Base-by-base conservation (phyloP, 2,888 invertebrate species). In the Tiliacea citrago region DNA sequence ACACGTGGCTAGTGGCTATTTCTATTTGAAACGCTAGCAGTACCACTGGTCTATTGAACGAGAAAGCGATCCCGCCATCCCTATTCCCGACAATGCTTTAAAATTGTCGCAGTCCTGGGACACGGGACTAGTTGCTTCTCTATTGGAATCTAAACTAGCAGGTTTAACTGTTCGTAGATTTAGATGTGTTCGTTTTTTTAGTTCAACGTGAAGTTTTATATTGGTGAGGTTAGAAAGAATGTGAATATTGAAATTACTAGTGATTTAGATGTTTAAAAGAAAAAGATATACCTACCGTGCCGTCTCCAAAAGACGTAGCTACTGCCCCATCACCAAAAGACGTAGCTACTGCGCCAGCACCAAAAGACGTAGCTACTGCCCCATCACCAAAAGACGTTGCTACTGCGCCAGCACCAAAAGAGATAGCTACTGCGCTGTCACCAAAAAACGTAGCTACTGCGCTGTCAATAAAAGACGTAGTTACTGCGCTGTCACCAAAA, bases 61-160 rank as follows among this genome's bases (percentile, higher is more conserved):
- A 42, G 83, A 70, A 66, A 79, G 62, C 79, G 51, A 67, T 53
- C 66, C 24, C 58, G 24, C 29, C 42, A 21, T 55, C 42, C 61
- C 57, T 13, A 13, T 53, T 18, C 55, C 13, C 24, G 39, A 58
- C 83, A 53, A 57, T 69, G 45, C 66, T 47, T 61, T 82, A 82
- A 79, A 82, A 82, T 78, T 68, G 70, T 42, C 42, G 18, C 57
- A 62, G 39, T 35, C 6, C 9, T 7, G 49, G 29, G 10, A 13
- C 8, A 45, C n/a, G 60, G 45, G 6, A 79, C 83, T 42, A 78
- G 79, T 79, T 83, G 79, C 79, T 58, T 79, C 72, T 21, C 49
- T 45, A 63, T 71, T 58, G 16, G 35, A 8, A 35, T 24, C 35
- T 57, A 13, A 66, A 61, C 13, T 53, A 13, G 9, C 5, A 1